Conservation (phyloP, 2,797 vertebrate genomes). For the Channallabes apus region DNA sequence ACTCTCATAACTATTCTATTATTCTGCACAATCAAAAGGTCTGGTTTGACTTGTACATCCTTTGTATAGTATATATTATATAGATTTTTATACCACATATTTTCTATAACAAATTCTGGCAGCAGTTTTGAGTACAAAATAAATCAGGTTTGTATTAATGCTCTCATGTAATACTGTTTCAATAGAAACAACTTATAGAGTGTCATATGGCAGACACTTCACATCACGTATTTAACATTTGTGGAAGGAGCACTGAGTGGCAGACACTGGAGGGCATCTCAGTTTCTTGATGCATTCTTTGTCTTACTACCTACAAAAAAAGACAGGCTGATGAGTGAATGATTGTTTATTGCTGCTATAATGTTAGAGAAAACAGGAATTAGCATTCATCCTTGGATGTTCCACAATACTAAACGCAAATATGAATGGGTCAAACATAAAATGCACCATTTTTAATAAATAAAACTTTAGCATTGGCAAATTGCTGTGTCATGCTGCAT, state of each 20-base stretch:
- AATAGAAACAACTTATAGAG: neutral
- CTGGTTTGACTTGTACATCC: too few species aligned
- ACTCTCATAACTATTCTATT: too few species aligned
- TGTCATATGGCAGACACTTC: neutral
- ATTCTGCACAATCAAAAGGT: too few species aligned
- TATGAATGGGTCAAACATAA: neutral
- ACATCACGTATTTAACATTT: neutral
- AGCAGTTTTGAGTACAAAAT: neutral
- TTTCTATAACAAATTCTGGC: neutral
- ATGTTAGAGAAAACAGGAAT: neutral
- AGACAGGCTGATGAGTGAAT: neutral
- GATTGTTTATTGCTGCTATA: neutral
- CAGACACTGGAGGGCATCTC: neutral
- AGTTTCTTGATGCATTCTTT: neutral
- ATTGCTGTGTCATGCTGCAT: neutral
- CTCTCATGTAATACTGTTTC: neutral
- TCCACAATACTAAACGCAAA: neutral
- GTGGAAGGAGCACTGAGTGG: neutral
- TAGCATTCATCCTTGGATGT: neutral
- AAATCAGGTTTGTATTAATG: neutral
- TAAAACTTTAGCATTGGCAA: neutral
- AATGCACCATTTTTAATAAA: neutral
- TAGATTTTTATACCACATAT: neutral
- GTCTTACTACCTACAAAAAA: neutral
- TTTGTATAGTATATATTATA: neutral